Base-by-base conservation (phyloP, 2,113 vertebrate species). In the Rattus rattus region DNA sequence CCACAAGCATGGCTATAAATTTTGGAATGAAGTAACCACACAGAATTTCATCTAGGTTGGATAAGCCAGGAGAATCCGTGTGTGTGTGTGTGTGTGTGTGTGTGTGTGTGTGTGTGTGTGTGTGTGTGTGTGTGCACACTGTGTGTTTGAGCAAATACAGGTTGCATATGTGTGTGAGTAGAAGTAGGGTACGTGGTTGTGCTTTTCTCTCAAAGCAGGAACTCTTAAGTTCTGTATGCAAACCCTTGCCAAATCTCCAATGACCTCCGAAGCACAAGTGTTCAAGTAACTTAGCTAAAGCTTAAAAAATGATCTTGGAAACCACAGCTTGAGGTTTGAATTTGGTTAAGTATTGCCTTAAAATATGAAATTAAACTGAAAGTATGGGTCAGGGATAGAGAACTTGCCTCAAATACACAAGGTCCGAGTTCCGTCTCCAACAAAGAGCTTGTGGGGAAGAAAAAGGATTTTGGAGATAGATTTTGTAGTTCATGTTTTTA, bases 11-110 rank as follows among this genome's bases (percentile, higher is more conserved):
- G 54, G 33, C 33, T 16, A 83, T 96, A 93, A 49, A 88, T 96
- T 90, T 90, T 88, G n/a, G 36, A 94, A 56, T 91, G 56, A 69
- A 96, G 85, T 43, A 85, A 92, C 59, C 39, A 52, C 54, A 75
- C 36, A 92, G 56, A 77, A 56, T 94, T 91, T 90, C 87, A 69
- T 49, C 7, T 90, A 49, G 8, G 69, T 67, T 75, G 52, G 95
- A 84, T 65, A 79, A 90, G 17, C 76, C 30, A 92, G 49, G 36
- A 95, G 91, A 94, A 30, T 49, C 6, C 69, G 24, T 90, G 43
- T 88, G 17, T 83, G 26, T 94, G 39, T 91, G 24, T 54, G 30
- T 70, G 26, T 65, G 73, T 95, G n/a, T 76, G 70, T 52, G 26
- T 65, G 39, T 73, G n/a, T 69, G 49, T 81, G 5, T 39, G 33